phyloP scores from a whole-genome alignment of 2,797 vertebrate species.

The Pseudochirops corinnae region DNA sequence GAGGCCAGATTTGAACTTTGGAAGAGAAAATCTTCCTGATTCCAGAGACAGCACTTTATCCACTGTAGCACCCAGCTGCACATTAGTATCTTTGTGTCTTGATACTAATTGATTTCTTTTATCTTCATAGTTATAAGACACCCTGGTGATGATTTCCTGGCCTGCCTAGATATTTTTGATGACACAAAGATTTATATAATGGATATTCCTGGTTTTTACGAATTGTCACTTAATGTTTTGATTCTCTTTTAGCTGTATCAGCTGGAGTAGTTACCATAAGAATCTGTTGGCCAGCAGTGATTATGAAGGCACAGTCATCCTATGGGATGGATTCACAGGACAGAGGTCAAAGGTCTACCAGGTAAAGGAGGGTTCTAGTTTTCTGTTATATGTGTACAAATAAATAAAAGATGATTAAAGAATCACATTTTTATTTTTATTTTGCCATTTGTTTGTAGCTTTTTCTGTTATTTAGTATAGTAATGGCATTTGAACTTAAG shows the following conservation, averaged over 20 bases:
- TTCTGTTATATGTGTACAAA: background rate
- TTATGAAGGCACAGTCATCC: conserved; percentile 99
- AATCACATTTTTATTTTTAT: conserved; percentile 48
- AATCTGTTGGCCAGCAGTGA: conserved; percentile 99
- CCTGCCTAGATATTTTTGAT: background rate
- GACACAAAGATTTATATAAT: background rate
- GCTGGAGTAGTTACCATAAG: conserved; percentile 99
- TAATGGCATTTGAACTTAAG: background rate
- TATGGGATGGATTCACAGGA: conserved; percentile 99
- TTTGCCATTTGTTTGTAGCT: conserved; percentile 18
- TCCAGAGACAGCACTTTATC: background rate
- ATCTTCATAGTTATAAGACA: background rate
- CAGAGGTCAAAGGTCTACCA: conserved; percentile 99
- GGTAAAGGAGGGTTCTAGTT: conserved; percentile 85
- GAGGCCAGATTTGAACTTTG: background rate
- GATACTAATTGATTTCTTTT: background rate
- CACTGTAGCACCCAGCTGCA: background rate
- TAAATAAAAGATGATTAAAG: background rate
- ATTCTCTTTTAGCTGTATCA: conserved; percentile 95
- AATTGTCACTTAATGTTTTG: conserved; percentile 45
- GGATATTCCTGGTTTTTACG: background rate
- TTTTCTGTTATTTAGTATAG: conserved; percentile 31
- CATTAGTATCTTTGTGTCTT: background rate
- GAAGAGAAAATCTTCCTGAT: background rate
- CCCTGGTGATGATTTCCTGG: background rate